Base-by-base conservation (phyloP, 1,140 invertebrate species). In the Scaptomyza pallida region DNA sequence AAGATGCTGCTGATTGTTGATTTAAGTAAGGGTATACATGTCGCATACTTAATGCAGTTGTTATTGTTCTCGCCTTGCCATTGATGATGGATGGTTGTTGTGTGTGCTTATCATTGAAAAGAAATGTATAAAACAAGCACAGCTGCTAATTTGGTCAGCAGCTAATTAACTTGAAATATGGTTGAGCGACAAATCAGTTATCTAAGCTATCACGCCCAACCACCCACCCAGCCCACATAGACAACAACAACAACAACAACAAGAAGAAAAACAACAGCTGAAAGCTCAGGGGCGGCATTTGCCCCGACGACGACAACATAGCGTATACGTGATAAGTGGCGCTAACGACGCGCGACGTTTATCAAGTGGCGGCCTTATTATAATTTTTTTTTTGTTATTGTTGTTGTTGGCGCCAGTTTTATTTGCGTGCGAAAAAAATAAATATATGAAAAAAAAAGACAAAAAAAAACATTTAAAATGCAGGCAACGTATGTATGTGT, bases 301-400 rank as follows among this genome's bases (percentile, higher is more conserved):
- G 61, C 57, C 62, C 77, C 26, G 23, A 4, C 23, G 26, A 30
- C 6, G 26, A 30, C 26, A 77, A 85, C 82, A 77, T 78, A 82
- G 77, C 81, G 82, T 86, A 86, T 86, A 86, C 81, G 81, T 86
- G 81, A 86, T 86, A 86, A 86, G 81, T 86, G 81, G 81, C 81
- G 81, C 82, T 86, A 86, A 86, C 77, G 82, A 86, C 82, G 82
- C 77, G 82, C 70, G 64, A 68, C 81, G 77, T 86, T 86, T 86
- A 86, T 86, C 81, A 86, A 86, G 72, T 81, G 77, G 60, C 54
- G 54, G 55, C 57, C 70, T 61, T 72, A 55, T 68, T 68, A 68
- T 72, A 67, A 68, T 68, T 60, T 47, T 13, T 35, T 40, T 9
- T 23, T 52, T 47, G 51, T 47, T 72, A 43, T 43, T 63, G 62